Conservation (phyloP, 2,888 invertebrate genomes). For the Carcina quercana region DNA sequence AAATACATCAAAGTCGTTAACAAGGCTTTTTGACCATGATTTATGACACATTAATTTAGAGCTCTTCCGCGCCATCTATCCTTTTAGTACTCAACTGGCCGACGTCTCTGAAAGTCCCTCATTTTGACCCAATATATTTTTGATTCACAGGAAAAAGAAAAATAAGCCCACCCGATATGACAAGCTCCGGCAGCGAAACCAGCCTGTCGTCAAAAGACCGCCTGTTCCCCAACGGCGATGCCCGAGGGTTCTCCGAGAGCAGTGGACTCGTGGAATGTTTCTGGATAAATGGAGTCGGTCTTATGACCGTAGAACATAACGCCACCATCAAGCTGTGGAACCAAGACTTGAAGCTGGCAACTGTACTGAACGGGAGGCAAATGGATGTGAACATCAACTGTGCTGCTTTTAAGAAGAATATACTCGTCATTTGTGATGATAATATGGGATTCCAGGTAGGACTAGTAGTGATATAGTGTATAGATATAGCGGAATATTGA, state of each 20-base stretch:
- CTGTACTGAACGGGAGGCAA: constrained; percentile 48
- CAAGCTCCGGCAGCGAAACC: constrained; percentile 44
- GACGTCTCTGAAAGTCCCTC: no score
- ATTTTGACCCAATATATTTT: neutral
- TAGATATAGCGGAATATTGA: no score
- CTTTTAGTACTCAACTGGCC: no score
- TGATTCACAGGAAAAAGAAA: constrained; percentile 43
- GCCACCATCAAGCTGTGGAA: constrained; percentile 59
- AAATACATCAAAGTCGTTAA: no score
- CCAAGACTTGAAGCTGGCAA: constrained; percentile 32
- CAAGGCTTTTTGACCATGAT: no score
- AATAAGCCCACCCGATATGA: constrained; percentile 36
- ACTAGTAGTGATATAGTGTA: no score
- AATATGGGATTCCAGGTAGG: constrained; percentile 54
- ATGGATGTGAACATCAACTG: constrained; percentile 41
- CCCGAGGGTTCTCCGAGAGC: constrained; percentile 30
- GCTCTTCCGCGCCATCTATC: no score
- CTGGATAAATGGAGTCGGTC: constrained; percentile 39
- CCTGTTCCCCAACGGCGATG: constrained; percentile 36
- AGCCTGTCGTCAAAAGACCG: constrained; percentile 43
- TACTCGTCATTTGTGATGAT: constrained; percentile 54
- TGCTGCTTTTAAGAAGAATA: constrained; percentile 45
- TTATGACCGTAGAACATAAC: constrained; percentile 54
- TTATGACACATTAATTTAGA: no score
- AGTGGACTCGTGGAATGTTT: constrained; percentile 50